A percentile compares a stretch with the other conserved stretches of the same genome.
Conservation (phyloP, 2,888 invertebrate species). For the Ariolimax columbianus region DNA sequence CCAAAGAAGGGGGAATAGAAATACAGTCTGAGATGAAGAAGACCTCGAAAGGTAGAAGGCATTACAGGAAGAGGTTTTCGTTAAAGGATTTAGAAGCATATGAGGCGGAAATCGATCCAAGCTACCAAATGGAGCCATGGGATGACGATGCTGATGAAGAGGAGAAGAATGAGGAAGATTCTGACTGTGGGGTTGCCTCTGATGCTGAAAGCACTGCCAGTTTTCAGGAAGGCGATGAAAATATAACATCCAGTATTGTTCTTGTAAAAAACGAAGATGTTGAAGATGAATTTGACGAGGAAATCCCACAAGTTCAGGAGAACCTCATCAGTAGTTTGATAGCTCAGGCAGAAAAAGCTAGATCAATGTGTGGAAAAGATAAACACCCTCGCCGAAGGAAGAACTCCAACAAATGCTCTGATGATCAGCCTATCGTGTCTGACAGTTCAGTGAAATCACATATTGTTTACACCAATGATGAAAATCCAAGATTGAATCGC, state of each 20-base stretch:
- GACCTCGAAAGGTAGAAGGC: background rate
- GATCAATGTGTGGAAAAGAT: background rate
- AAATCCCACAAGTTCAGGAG: background rate
- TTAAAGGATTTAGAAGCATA: background rate
- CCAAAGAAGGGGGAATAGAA: constrained; percentile 35
- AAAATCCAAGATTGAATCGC: background rate
- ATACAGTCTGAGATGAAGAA: constrained; percentile 10
- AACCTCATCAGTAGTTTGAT: constrained; percentile 26
- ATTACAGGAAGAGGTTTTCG: constrained; percentile 7
- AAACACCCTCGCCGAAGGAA: background rate
- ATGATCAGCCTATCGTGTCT: background rate
- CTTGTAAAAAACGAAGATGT: too few relatives aligned
- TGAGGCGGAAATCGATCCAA: background rate
- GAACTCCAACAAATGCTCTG: background rate
- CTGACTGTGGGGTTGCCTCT: background rate
- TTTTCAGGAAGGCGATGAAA: background rate
- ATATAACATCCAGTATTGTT: background rate
- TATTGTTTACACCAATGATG: constrained; percentile 32
- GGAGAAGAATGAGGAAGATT: too few relatives aligned
- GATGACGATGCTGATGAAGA: background rate
- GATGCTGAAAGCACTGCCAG: background rate
- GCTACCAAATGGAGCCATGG: background rate
- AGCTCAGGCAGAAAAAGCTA: constrained; percentile 44
- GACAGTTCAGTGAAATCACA: constrained; percentile 39
- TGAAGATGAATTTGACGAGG: background rate